These are phyloP conservation scores for Battus philenor DNA, from an alignment of 1,140 invertebrate species.

Conservation along the genomic window DNA sequence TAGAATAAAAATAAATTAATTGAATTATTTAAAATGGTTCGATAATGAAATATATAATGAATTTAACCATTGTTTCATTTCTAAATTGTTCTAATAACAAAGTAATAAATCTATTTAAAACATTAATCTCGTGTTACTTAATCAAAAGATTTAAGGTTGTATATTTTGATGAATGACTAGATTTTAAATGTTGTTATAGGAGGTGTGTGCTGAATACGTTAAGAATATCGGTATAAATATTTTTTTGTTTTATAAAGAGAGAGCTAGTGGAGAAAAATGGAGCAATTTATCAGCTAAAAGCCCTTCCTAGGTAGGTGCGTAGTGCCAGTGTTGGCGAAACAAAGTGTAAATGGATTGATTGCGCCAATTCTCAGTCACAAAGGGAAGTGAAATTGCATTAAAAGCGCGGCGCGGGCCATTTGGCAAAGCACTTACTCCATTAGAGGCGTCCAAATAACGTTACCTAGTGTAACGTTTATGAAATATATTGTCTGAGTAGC, in stretches of 20 bases:
- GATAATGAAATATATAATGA: no score
- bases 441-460: slow-evolving; percentile 67
- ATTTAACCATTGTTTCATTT: no score
- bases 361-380: slow-evolving; percentile 66
- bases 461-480: slow-evolving; percentile 47
- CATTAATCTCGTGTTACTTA: no score
- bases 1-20: no score
- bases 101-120: no score
- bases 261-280: slow-evolving; percentile 25
- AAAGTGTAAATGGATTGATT: slow-evolving; percentile 75
- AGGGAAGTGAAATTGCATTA: slow-evolving; percentile 69
- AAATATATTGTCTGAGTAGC: slow-evolving; percentile 28
- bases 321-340: slow-evolving; percentile 67
- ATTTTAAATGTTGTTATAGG: no score
- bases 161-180: no score
- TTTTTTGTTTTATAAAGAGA: slow-evolving; percentile 23
- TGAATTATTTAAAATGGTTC: no score
- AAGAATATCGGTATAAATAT: no score
- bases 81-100: no score
- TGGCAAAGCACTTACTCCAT: slow-evolving; percentile 70
- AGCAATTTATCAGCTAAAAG: slow-evolving; percentile 63
- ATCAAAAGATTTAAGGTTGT: no score
- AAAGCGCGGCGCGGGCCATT: slow-evolving; percentile 70
- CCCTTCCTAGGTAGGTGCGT: slow-evolving; percentile 26
- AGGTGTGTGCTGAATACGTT: no score